Base-by-base conservation (phyloP, 2,113 vertebrate genomes). In the Mustelus asterias region DNA sequence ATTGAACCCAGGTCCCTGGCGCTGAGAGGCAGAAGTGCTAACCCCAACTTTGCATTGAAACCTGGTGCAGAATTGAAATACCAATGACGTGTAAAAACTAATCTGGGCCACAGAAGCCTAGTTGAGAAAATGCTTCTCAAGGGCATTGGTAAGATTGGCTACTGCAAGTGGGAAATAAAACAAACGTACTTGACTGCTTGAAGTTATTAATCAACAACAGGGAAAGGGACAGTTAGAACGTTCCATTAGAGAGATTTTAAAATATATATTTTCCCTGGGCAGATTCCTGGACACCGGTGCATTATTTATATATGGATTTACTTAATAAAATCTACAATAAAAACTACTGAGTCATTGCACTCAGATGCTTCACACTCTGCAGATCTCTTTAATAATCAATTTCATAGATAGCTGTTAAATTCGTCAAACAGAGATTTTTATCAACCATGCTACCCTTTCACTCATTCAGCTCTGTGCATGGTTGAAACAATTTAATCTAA, bases 321-420 rank as follows among this genome's bases (percentile, higher is more conserved):
- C 6, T n/a, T 92, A 63, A 63, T 89, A 65, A 63, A 63, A n/a
- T n/a, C 8, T 24, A 48, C 83, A 44, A 24, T 24, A 48, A 48
- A 86, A 22, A 11, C 4, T 44, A 48, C 1, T 48, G 83, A 48
- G 37, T 44, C 83, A 86, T 18, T 24, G 44, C 20, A 86, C 16
- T 44, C 44, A 54, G 0, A 0, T 54, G 72, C 78, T 1, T 7
- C 18, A 22, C 29, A 72, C 76, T 20, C 9, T 22, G 58, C 92
- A 63, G n/a, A 83, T 13, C 29, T 96, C 0, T 69, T 26, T 96
- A 33, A 14, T 93, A 96, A 96, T 14, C 33, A 5, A 3, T 95
- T 69, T 8, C 0, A 22, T 16, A 90, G 63, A 26, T 86, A 92
- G 58, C 90, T 72, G 37, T 65, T 86, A 60, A 88, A 86, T 63